Conservation (phyloP, 1,140 invertebrate genomes). For the Scaptomyza pallida region DNA sequence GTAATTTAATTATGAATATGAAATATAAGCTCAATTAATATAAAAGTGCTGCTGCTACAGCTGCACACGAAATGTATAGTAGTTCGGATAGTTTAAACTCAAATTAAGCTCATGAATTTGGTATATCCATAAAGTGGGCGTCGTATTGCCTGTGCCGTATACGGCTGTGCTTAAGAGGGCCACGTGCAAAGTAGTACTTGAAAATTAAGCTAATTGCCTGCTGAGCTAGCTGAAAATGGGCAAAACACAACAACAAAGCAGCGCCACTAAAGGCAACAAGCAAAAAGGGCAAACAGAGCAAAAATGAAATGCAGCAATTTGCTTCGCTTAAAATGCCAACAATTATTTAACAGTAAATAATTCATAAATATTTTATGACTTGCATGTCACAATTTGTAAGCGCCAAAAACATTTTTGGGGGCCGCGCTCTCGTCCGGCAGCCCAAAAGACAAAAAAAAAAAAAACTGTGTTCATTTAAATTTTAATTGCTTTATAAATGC, state of each 20-base stretch:
- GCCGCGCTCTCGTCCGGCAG: conserved; percentile 22
- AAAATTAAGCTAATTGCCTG: conserved; percentile 48
- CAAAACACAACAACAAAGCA: neutral
- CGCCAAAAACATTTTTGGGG: conserved; percentile 36
- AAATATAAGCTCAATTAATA: conserved; percentile 1
- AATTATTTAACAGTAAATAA: conserved; percentile 73
- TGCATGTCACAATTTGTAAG: conserved; percentile 74
- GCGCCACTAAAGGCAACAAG: too few species aligned
- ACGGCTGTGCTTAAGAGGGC: neutral
- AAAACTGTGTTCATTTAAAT: conserved; percentile 80
- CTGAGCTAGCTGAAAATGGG: conserved; percentile 4
- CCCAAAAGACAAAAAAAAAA: conserved; percentile 24
- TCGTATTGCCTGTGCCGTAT: conserved; percentile 4
- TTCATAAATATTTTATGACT: conserved; percentile 79
- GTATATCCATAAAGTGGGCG: neutral
- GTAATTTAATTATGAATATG: too few species aligned
- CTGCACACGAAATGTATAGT: conserved; percentile 12
- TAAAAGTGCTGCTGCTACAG: conserved; percentile 23
- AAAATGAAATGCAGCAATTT: conserved; percentile 44
- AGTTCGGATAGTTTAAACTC: neutral
- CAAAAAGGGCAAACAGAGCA: conserved; percentile 1
- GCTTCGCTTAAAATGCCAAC: conserved; percentile 58
- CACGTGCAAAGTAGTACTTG: conserved; percentile 23
- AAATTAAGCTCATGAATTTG: conserved; percentile 10
- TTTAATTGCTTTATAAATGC: conserved; percentile 84